phyloP scores from a whole-genome alignment of 2,888 invertebrate genomes.

The Hemistola chrysoprasaria region DNA sequence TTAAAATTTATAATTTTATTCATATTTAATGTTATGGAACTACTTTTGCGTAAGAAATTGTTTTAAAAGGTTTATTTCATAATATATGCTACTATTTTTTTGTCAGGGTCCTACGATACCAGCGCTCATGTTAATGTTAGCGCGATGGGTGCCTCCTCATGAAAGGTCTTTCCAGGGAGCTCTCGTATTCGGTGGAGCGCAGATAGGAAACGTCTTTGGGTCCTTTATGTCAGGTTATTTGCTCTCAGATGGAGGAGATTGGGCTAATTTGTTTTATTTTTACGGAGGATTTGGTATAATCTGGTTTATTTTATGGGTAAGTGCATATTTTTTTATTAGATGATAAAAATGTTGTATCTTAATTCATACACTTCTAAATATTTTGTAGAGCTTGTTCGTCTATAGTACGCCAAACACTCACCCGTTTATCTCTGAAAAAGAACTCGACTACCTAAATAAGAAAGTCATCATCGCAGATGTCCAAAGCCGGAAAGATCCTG shows the following conservation, averaged over 20 bases:
- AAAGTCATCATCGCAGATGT: constrained; percentile 79
- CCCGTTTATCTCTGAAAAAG: constrained; percentile 80
- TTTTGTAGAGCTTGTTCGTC: constrained; percentile 70
- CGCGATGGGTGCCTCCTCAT: constrained; percentile 83
- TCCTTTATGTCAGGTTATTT: constrained; percentile 79
- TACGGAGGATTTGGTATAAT: constrained; percentile 80
- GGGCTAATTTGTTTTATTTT: constrained; percentile 83
- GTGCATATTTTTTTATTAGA: constrained; percentile 16
- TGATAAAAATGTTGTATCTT: background rate
- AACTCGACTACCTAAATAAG: constrained; percentile 75
- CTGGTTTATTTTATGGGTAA: constrained; percentile 79
- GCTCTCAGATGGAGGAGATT: constrained; percentile 69
- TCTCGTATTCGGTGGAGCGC: constrained; percentile 82
- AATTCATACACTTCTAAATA: constrained; percentile 1
- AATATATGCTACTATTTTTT: too few species aligned
- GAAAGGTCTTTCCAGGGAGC: constrained; percentile 83
- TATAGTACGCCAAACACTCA: constrained; percentile 77
- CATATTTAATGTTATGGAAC: too few species aligned
- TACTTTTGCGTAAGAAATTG: too few species aligned
- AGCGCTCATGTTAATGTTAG: constrained; percentile 84
- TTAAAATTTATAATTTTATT: too few species aligned
- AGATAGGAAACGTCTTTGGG: constrained; percentile 81
- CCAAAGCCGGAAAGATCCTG: constrained; percentile 74
- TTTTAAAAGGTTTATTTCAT: too few species aligned
- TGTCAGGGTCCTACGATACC: constrained; percentile 88